A percentile compares a stretch with the other conserved stretches of the same genome.
Conservation (phyloP, 2,113 vertebrate genomes). For the Zootoca vivipara region DNA sequence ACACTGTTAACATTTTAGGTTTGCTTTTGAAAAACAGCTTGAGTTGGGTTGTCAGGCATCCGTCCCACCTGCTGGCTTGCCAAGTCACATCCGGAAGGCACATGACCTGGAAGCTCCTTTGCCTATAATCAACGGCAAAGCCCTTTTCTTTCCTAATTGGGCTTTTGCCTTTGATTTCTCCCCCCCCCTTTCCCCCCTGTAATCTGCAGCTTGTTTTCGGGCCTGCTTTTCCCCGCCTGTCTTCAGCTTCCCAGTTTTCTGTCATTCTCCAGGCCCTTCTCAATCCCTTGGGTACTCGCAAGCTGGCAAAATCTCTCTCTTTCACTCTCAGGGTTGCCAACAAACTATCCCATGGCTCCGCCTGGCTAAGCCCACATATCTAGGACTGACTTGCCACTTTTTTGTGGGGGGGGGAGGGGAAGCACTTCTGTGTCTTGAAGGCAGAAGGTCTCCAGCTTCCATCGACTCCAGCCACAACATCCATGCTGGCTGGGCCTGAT, state of each 20-base stretch:
- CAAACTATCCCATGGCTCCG: too few species aligned
- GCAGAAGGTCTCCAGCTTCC: too few species aligned
- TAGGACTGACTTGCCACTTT: too few species aligned
- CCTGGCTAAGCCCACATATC: too few species aligned
- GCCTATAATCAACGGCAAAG: background rate
- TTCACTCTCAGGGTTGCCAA: background rate
- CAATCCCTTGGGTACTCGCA: background rate
- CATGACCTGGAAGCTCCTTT: background rate
- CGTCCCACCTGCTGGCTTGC: too few species aligned
- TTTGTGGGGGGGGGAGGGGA: too few species aligned
- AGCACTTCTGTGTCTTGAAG: too few species aligned
- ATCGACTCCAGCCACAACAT: too few species aligned
- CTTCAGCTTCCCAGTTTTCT: background rate
- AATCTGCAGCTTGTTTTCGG: background rate
- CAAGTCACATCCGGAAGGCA: too few species aligned
- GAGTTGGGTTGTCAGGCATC: background rate
- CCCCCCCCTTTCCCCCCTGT: background rate
- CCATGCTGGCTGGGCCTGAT: too few species aligned
- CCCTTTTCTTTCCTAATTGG: background rate
- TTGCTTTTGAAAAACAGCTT: too few species aligned
- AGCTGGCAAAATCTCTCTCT: background rate
- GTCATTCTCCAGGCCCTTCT: background rate
- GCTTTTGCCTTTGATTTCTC: background rate
- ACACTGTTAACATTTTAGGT: background rate
- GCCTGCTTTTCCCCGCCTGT: background rate